These are phyloP conservation scores for Sclerurus mexicanus DNA, from an alignment of 2,113 vertebrate species.

Conservation along the genomic window DNA sequence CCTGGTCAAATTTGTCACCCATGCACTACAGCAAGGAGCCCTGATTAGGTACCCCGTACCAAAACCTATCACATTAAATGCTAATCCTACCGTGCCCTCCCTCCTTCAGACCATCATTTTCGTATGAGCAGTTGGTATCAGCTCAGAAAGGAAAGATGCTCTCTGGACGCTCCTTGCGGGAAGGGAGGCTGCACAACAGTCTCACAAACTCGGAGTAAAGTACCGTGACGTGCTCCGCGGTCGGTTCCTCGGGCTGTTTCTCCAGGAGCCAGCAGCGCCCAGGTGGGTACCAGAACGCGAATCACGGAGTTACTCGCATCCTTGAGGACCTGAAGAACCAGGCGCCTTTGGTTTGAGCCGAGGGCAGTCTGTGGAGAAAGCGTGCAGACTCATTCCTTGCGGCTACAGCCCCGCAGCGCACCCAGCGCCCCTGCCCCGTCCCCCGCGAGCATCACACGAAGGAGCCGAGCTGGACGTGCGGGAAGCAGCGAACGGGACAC, in stretches of 20 bases:
- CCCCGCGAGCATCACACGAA: background rate
- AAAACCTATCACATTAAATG: background rate
- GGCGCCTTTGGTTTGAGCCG: background rate
- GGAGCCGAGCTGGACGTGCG: background rate
- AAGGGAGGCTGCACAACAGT: background rate
- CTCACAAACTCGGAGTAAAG: background rate
- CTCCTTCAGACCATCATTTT: background rate
- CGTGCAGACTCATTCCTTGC: rapidly evolving
- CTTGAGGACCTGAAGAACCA: background rate
- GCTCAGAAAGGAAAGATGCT: background rate
- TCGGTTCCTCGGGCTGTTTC: background rate
- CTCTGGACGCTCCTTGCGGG: background rate
- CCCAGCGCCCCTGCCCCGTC: background rate
- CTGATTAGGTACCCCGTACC: rapidly evolving
- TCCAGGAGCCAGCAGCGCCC: background rate
- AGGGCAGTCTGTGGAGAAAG: background rate
- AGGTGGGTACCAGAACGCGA: background rate
- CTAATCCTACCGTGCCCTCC: background rate
- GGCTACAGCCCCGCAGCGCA: background rate
- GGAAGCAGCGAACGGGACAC: background rate
- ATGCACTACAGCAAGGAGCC: background rate
- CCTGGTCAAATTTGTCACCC: background rate
- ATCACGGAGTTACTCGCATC: background rate
- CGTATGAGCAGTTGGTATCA: rapidly evolving
- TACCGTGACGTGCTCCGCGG: background rate